Percentiles rank a stretch among this genome's conserved stretches.
Conservation (phyloP, 2,888 invertebrate species). For the Sipha maydis region DNA sequence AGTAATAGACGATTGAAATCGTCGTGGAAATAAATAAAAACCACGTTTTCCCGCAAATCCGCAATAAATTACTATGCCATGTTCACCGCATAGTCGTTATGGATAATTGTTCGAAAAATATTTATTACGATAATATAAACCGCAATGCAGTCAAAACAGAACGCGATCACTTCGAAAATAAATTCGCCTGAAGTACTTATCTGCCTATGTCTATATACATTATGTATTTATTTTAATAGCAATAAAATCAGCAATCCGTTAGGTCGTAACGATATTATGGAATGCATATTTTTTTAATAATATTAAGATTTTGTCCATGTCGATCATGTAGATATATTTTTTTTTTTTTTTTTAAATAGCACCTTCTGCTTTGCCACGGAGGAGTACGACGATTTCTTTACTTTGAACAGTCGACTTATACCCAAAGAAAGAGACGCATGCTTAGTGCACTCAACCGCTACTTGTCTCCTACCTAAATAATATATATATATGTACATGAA, state of each 20-base stretch:
- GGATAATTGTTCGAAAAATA: background rate
- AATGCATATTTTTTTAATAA: too few species aligned
- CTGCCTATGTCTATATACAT: too few species aligned
- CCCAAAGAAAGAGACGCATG: too few species aligned
- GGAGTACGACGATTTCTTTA: too few species aligned
- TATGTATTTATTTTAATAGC: background rate
- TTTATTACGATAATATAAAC: background rate
- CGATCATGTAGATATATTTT: too few species aligned
- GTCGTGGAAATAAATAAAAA: background rate
- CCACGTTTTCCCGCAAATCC: background rate
- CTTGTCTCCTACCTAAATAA: too few species aligned
- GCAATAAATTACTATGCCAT: background rate
- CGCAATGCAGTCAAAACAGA: conserved; percentile 4
- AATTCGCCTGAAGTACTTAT: background rate
- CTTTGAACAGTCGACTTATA: too few species aligned
- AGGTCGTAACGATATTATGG: background rate
- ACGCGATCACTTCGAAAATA: background rate
- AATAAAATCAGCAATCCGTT: background rate
- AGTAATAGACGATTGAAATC: background rate
- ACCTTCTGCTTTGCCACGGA: too few species aligned
- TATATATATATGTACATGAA: too few species aligned
- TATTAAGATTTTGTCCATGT: too few species aligned
- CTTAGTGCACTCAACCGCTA: too few species aligned
- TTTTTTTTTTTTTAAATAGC: too few species aligned
- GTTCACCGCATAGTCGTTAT: background rate